phyloP scores from a whole-genome alignment of 2,888 invertebrate species.

The Syrphus vitripennis region DNA sequence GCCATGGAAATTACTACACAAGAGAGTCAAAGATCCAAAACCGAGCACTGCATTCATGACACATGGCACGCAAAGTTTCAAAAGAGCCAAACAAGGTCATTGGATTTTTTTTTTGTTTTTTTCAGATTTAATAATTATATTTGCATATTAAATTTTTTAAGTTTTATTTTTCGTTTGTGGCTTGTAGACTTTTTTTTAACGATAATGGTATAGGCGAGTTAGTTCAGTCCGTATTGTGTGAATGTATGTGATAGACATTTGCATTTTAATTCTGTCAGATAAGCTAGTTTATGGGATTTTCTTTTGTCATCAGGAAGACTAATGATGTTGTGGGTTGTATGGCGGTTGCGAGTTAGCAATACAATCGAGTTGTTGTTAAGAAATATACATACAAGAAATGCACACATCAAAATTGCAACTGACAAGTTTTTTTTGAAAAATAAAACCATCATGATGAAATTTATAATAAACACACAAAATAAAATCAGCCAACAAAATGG shows the following conservation, averaged over 20 bases:
- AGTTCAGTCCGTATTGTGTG: neutral
- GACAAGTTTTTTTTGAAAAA: neutral
- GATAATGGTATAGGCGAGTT: neutral
- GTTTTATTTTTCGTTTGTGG: neutral
- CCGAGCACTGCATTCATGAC: neutral
- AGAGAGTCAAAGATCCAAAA: conserved; percentile 37
- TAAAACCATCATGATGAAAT: conserved; percentile 36
- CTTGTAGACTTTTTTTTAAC: neutral
- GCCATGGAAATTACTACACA: conserved; percentile 10
- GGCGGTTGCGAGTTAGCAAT: neutral
- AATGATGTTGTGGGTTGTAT: conserved; percentile 39
- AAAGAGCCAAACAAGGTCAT: conserved; percentile 54
- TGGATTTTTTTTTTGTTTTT: too few species aligned
- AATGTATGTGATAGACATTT: neutral
- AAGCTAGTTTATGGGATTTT: conserved; percentile 32
- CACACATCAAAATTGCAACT: neutral
- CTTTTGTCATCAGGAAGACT: conserved; percentile 56
- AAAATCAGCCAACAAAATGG: neutral
- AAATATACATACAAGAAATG: neutral
- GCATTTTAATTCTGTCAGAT: conserved; percentile 31
- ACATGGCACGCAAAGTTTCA: conserved; percentile 21
- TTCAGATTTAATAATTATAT: conserved; percentile 55
- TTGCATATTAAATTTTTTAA: conserved; percentile 62
- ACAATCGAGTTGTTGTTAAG: neutral
- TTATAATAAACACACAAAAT: neutral